Percentiles rank a stretch among this genome's conserved stretches.
These are phyloP conservation scores for Nephrocerus scutellatus DNA, from an alignment of 2,888 invertebrate genomes.

Conservation along the genomic window DNA sequence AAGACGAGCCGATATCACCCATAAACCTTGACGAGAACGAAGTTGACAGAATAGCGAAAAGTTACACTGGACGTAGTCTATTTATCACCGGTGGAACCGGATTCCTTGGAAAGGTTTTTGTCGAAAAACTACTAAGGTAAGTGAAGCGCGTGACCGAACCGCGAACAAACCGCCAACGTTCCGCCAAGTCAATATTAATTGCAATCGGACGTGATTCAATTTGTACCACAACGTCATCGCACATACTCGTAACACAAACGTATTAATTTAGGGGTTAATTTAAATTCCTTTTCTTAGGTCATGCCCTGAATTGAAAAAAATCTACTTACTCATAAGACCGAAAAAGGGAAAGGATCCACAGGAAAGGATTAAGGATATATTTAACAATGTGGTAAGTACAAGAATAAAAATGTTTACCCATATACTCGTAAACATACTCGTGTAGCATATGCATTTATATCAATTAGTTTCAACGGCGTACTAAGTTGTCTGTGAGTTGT, in stretches of 20 bases:
- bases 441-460: too few relatives aligned
- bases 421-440: too few relatives aligned
- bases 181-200: slow-evolving; percentile 9
- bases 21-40: slow-evolving; percentile 34
- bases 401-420: slow-evolving; percentile 13
- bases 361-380: slow-evolving; percentile 70
- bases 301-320: slow-evolving; percentile 67
- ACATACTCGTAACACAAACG: background rate
- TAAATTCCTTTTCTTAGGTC: slow-evolving; percentile 47
- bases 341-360: slow-evolving; percentile 78
- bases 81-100: slow-evolving; percentile 48
- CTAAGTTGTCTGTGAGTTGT: too few relatives aligned
- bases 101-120: slow-evolving; percentile 47
- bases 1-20: slow-evolving; percentile 30
- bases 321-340: slow-evolving; percentile 75
- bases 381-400: slow-evolving; percentile 69
- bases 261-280: slow-evolving; percentile 11
- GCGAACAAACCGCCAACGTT: background rate
- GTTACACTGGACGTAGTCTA: slow-evolving; percentile 40
- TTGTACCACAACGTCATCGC: slow-evolving; percentile 21
- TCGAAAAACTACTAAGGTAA: slow-evolving; percentile 46
- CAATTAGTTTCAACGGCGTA: too few relatives aligned
- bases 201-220: slow-evolving; percentile 24
- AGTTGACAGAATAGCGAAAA: slow-evolving; percentile 42
- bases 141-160: slow-evolving; percentile 10